Percentiles rank a stretch among this genome's conserved stretches.
Evolutionary conservation across 2,888 invertebrate genomes (phyloP).

Genomic region (Lordiphosa fenestrarum): DNA sequence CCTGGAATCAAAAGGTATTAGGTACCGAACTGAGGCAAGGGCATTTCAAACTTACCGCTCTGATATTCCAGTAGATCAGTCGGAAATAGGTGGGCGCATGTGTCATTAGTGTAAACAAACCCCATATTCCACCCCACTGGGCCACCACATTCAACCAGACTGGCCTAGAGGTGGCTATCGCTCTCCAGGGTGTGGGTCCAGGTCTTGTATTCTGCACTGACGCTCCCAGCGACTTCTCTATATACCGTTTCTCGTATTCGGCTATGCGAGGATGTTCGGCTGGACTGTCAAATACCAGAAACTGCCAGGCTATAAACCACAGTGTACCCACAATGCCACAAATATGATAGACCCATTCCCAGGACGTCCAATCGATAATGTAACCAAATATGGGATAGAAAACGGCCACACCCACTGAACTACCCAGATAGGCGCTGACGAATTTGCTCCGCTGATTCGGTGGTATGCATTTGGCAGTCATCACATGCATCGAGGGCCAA

Average conservation of each 20-base stretch:
- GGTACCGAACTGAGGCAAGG: background rate
- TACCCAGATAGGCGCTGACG: slow-evolving; percentile 84
- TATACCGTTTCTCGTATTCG: slow-evolving; percentile 82
- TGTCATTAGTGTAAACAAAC: slow-evolving; percentile 86
- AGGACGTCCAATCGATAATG: slow-evolving; percentile 84
- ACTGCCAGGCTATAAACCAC: slow-evolving; percentile 86
- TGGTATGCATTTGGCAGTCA: slow-evolving; percentile 91
- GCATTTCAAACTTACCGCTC: slow-evolving; percentile 81
- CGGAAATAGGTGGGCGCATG: slow-evolving; percentile 87
- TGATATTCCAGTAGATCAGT: slow-evolving; percentile 85
- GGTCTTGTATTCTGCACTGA: slow-evolving; percentile 77
- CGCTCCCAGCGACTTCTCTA: slow-evolving; percentile 82
- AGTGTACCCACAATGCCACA: slow-evolving; percentile 83
- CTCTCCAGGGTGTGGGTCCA: slow-evolving; percentile 83
- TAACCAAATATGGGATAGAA: slow-evolving; percentile 87
- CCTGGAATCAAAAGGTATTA: slow-evolving; percentile 41
- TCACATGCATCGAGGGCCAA: slow-evolving; percentile 89
- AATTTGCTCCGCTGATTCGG: slow-evolving; percentile 88
- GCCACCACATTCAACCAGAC: slow-evolving; percentile 85
- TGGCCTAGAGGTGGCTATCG: slow-evolving; percentile 83
- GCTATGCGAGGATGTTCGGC: slow-evolving; percentile 85
- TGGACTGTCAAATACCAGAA: slow-evolving; percentile 85
- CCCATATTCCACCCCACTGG: slow-evolving; percentile 86
- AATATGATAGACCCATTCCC: slow-evolving; percentile 87
- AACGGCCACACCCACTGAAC: slow-evolving; percentile 85